Conservation (phyloP, 2,888 invertebrate species). For the Heliconius erato region DNA sequence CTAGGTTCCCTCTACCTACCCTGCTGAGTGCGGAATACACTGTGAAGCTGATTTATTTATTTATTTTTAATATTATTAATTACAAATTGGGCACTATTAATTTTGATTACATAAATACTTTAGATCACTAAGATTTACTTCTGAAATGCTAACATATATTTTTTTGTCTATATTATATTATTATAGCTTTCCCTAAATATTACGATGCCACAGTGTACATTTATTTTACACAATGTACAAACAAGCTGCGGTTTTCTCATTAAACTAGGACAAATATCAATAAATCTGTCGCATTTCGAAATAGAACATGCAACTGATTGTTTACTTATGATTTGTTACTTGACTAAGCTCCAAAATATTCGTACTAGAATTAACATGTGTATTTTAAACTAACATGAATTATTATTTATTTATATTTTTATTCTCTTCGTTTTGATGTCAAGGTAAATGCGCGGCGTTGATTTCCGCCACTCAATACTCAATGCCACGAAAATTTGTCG, state of each 20-base stretch:
- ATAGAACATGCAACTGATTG: conserved; percentile 9
- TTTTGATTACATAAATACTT: neutral
- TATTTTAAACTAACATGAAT: neutral
- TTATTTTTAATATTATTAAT: too few relatives aligned
- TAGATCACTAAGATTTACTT: neutral
- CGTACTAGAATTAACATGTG: neutral
- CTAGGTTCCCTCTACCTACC: too few relatives aligned
- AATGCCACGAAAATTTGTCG: too few relatives aligned
- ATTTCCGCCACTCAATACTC: too few relatives aligned
- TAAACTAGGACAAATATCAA: conserved; percentile 4
- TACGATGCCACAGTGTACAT: neutral
- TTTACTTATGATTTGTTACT: conserved; percentile 14
- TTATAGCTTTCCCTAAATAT: neutral
- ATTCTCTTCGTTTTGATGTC: too few relatives aligned
- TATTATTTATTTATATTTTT: neutral
- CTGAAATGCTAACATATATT: neutral
- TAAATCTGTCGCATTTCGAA: conserved; percentile 13
- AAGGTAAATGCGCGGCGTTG: too few relatives aligned
- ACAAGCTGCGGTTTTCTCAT: conserved; percentile 2
- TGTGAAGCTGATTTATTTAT: too few relatives aligned
- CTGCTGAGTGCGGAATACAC: too few relatives aligned
- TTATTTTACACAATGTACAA: neutral
- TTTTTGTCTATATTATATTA: neutral
- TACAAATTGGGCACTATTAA: neutral
- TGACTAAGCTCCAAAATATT: neutral